Evolutionary conservation across 2,888 invertebrate species (phyloP).

Genomic region (Priocnemis perturbator): DNA sequence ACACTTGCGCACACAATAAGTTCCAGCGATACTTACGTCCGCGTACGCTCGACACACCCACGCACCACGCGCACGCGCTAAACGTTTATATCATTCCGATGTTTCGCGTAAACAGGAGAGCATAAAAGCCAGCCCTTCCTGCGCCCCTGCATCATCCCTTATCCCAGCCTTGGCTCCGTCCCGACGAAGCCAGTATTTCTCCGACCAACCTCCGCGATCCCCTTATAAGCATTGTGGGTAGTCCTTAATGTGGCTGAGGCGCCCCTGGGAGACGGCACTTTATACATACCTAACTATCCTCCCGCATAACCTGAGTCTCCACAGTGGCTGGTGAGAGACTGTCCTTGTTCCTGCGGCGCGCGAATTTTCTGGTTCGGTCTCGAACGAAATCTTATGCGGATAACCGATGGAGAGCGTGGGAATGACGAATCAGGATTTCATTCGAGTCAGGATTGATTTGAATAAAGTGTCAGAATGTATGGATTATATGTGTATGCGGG

Average conservation of each 20-base stretch:
- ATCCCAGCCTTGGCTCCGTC: neutral
- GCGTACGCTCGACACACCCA: too few relatives aligned
- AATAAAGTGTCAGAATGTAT: too few relatives aligned
- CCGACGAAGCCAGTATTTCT: neutral
- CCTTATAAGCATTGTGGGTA: constrained; percentile 47
- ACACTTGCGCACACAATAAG: too few relatives aligned
- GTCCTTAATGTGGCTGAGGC: constrained; percentile 57
- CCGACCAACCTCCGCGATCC: neutral
- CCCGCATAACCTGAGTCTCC: constrained; percentile 28
- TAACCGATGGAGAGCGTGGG: too few relatives aligned
- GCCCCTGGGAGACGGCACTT: constrained; percentile 55
- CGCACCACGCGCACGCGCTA: neutral
- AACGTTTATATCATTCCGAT: constrained; percentile 48
- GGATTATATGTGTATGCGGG: too few relatives aligned
- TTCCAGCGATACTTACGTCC: too few relatives aligned
- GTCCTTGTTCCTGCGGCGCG: too few relatives aligned
- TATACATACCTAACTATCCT: constrained; percentile 47
- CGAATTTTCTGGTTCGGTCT: too few relatives aligned
- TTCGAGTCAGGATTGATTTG: too few relatives aligned
- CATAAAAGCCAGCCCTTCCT: constrained; percentile 16
- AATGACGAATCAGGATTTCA: too few relatives aligned
- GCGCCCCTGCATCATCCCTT: neutral
- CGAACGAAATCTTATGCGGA: too few relatives aligned
- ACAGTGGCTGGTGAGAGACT: neutral
- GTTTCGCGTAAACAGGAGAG: constrained; percentile 45